Conservation (phyloP, 2,888 invertebrate genomes). For the Phaedon cochleariae region DNA sequence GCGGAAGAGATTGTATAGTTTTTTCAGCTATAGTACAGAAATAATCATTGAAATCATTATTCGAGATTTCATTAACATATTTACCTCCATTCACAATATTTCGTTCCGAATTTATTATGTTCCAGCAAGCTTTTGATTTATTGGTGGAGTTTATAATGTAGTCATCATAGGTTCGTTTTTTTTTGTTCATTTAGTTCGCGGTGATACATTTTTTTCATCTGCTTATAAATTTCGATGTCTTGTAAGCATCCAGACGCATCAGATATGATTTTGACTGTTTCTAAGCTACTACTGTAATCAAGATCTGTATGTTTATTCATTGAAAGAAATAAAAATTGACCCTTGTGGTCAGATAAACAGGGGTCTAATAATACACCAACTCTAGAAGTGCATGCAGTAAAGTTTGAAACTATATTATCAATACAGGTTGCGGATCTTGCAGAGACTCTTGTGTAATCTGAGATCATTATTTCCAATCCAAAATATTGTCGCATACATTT, state of each 20-base stretch:
- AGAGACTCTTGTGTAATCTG: slow-evolving; percentile 8
- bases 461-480: slow-evolving; percentile 9
- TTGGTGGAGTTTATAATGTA: background rate
- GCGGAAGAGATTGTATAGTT: background rate
- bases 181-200: background rate
- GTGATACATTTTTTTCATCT: slow-evolving; percentile 4
- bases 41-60: background rate
- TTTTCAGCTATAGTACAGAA: background rate
- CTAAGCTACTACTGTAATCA: background rate
- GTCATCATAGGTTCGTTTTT: background rate
- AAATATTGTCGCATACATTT: slow-evolving; percentile 7
- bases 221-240: background rate
- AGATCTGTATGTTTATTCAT: no score
- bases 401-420: background rate
- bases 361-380: background rate
- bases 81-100: background rate
- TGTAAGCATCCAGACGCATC: background rate
- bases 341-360: no score
- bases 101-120: background rate
- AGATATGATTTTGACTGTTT: background rate
- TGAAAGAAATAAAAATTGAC: no score
- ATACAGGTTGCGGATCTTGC: slow-evolving; percentile 3
- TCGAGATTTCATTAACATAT: background rate
- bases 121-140: background rate
- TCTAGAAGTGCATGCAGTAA: no score